Base-by-base conservation (phyloP, 2,797 vertebrate genomes). In the Mus spretus region DNA sequence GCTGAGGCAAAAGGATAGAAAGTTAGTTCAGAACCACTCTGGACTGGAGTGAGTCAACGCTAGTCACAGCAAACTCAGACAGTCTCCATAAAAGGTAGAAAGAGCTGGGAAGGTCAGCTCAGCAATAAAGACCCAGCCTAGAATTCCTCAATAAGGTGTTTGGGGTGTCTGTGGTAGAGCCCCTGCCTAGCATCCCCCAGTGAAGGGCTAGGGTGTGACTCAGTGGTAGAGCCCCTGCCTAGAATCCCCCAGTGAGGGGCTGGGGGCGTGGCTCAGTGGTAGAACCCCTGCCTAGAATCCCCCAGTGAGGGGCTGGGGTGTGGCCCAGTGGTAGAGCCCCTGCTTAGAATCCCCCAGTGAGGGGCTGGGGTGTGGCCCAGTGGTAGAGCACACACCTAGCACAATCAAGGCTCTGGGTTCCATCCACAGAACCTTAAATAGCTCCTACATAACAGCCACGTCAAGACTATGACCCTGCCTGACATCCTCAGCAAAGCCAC, bases 381-480 rank as follows among this genome's bases (percentile, higher is more conserved):
- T 47, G 47, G 47, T 47, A 47, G 22, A 72, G 65, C 47, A 70
- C 31, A 20, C 34, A 9, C 50, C 14, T 74, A 57, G 13, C 9
- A 57, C 19, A n/a, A 75, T 28, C 15, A 44, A 59, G 26, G 70
- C 24, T 26, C 70, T 59, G 37, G 53, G 26, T 75, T 59, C 70
- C 70, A 75, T 20, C 31, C 70, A 57, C 9, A 57, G 85, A 11
- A 72, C 55, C 20, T 91, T 40, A 15, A 40, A 47, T 3, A 20
- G 22, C 55, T 78, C 59, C 37, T 14, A 7, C 3, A 3, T 47
- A 50, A 24, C 2, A 9, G 9, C 44, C 53, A 22, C 13, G 0
- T 0, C 0, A 26, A 26, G 70, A 59, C n/a, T 85, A 0, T 37
- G 0, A 5, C 50, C 44, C 22, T 0, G 44, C 14, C 67, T 20